Percentiles rank a stretch among this genome's conserved stretches.
Evolutionary conservation across 2,888 invertebrate genomes (phyloP).

Genomic region (Hoplodrina ambigua): DNA sequence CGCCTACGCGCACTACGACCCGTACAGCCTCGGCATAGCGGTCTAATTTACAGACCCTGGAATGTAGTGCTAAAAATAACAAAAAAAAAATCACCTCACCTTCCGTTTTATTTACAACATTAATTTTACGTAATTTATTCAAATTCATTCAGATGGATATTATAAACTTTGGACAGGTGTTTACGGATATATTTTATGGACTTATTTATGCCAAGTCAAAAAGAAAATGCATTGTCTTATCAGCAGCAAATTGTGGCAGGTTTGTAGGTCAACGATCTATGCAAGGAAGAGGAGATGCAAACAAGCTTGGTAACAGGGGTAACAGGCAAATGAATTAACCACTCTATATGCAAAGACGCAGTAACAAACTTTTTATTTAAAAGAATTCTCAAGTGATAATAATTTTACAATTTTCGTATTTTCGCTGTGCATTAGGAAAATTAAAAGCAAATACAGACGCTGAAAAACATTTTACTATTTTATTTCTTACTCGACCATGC

Average conservation of each 20-base stretch:
- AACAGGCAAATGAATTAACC: not conserved
- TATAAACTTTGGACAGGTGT: not conserved
- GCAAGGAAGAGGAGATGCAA: not conserved
- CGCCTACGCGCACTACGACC: conserved; percentile 58
- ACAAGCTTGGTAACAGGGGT: not conserved
- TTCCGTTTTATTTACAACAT: not conserved
- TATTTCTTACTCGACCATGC: no score
- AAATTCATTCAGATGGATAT: not conserved
- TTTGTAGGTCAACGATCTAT: conserved; percentile 29
- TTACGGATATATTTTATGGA: not conserved
- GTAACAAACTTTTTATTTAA: not conserved
- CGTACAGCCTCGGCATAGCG: conserved; percentile 43
- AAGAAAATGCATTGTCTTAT: not conserved
- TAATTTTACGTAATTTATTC: not conserved
- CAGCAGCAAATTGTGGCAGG: not conserved
- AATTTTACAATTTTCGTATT: conserved; percentile 23
- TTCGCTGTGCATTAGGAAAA: conserved; percentile 33
- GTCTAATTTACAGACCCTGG: conserved; percentile 23
- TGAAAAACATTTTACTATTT: conserved; percentile 18
- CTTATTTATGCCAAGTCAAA: not conserved
- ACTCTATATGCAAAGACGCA: not conserved
- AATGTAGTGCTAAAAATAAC: conserved; percentile 1
- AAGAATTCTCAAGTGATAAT: conserved; percentile 14
- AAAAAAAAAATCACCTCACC: not conserved
- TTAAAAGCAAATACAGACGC: conserved; percentile 32